phyloP scores from a whole-genome alignment of 2,888 invertebrate species.

The Amblyjoppa fuscipennis region DNA sequence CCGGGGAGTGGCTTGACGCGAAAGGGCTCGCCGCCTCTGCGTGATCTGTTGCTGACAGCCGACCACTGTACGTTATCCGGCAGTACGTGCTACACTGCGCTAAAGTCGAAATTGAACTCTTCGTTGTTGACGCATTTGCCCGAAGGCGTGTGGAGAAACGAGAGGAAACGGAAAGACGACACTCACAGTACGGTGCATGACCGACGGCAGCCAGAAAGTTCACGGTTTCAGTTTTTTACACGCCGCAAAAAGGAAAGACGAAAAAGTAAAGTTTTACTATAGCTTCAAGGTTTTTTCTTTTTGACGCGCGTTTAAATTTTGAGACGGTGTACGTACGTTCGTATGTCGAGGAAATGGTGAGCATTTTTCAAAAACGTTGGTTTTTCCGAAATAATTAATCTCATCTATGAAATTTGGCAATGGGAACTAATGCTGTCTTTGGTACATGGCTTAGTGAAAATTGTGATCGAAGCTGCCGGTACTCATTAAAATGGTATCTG shows the following conservation, averaged over 20 bases:
- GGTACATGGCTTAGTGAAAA: too few relatives aligned
- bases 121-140: slow-evolving; percentile 20
- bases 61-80: slow-evolving; percentile 16
- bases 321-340: background rate
- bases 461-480: too few relatives aligned
- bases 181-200: background rate
- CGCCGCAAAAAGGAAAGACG: background rate
- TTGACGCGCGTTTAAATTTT: too few relatives aligned
- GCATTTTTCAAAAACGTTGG: background rate
- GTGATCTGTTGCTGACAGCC: slow-evolving; percentile 58
- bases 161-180: slow-evolving; percentile 11
- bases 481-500: too few relatives aligned
- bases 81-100: background rate
- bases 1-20: slow-evolving; percentile 51
- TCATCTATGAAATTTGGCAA: background rate
- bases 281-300: background rate
- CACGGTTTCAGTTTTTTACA: background rate
- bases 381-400: background rate
- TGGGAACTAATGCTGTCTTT: too few relatives aligned
- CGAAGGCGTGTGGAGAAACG: slow-evolving; percentile 9
- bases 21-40: slow-evolving; percentile 61
- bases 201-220: background rate
- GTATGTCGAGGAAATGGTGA: background rate
- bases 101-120: slow-evolving; percentile 32
- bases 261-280: background rate